These are phyloP conservation scores for Habroteleia sp. DNA, from an alignment of 2,888 invertebrate genomes.

Conservation along the genomic window DNA sequence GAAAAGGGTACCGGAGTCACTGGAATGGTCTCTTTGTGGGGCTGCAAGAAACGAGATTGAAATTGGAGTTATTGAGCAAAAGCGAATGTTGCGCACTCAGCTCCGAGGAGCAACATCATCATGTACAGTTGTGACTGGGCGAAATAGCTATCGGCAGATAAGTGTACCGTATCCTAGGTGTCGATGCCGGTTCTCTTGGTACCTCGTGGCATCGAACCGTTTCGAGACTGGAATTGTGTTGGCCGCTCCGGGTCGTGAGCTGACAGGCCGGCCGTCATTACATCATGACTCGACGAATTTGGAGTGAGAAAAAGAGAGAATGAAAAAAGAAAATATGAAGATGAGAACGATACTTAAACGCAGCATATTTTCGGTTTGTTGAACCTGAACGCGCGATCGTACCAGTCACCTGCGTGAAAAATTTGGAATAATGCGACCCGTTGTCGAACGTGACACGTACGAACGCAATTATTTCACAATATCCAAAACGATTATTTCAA, in stretches of 20 bases:
- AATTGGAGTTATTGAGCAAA: conserved; percentile 38
- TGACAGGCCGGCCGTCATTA: conserved; percentile 80
- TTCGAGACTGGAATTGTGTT: conserved; percentile 70
- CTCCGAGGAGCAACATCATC: conserved; percentile 47
- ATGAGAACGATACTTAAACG: conserved; percentile 58
- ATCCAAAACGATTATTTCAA: conserved; percentile 22
- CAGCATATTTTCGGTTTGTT: conserved; percentile 65
- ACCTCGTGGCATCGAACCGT: conserved; percentile 67
- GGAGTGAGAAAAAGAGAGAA: conserved; percentile 62
- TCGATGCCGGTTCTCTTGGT: conserved; percentile 65
- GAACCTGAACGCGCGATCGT: conserved; percentile 53
- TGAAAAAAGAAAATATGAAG: conserved; percentile 60
- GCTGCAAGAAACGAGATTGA: conserved; percentile 33
- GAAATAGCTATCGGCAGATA: conserved; percentile 56
- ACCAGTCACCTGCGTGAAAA: conserved; percentile 46
- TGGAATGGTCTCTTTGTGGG: conserved; percentile 11
- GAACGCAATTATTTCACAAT: conserved; percentile 26
- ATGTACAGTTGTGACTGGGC: conserved; percentile 58
- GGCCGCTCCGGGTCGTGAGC: conserved; percentile 70
- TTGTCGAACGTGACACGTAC: conserved; percentile 34
- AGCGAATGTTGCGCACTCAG: conserved; percentile 46
- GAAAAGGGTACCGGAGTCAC: conserved; percentile 2
- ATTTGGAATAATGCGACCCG: conserved; percentile 48
- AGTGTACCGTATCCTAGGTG: conserved; percentile 67
- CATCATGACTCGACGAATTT: conserved; percentile 79